phyloP scores from a whole-genome alignment of 2,888 invertebrate species.

The Graphium colonna region DNA sequence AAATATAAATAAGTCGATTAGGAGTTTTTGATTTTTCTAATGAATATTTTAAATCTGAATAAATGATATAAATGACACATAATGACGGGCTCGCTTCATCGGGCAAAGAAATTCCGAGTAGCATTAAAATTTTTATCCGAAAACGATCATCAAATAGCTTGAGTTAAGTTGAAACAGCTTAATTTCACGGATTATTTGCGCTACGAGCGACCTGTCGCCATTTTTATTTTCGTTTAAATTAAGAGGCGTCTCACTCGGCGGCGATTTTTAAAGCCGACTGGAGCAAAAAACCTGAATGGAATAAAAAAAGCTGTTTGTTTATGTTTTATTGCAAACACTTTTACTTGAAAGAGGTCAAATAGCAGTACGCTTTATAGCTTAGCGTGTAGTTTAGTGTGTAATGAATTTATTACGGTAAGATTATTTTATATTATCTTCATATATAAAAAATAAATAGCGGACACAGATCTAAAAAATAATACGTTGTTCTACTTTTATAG shows the following conservation, averaged over 20 bases:
- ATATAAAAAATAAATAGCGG: too few species aligned
- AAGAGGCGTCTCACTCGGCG: conserved; percentile 5
- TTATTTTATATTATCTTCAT: too few species aligned
- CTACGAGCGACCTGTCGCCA: conserved; percentile 35
- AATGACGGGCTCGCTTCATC: too few species aligned
- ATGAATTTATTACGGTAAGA: too few species aligned
- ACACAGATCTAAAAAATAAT: too few species aligned
- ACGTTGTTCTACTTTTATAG: too few species aligned
- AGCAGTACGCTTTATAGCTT: too few species aligned
- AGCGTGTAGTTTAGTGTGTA: too few species aligned
- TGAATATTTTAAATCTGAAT: too few species aligned
- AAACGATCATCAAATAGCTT: not conserved
- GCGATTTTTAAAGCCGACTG: not conserved
- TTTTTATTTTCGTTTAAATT: conserved; percentile 38
- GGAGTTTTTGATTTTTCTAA: too few species aligned
- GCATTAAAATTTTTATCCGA: conserved; percentile 3
- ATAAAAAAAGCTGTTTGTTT: not conserved
- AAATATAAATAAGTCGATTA: too few species aligned
- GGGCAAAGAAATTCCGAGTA: not conserved
- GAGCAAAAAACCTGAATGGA: not conserved
- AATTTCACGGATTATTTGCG: conserved; percentile 57
- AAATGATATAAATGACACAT: too few species aligned
- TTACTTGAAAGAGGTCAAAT: not conserved
- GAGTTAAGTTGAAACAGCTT: conserved; percentile 33
- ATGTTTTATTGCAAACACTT: not conserved